Evolutionary conservation across 2,888 invertebrate species (phyloP).

Genomic region (Heteropelma amictum): DNA sequence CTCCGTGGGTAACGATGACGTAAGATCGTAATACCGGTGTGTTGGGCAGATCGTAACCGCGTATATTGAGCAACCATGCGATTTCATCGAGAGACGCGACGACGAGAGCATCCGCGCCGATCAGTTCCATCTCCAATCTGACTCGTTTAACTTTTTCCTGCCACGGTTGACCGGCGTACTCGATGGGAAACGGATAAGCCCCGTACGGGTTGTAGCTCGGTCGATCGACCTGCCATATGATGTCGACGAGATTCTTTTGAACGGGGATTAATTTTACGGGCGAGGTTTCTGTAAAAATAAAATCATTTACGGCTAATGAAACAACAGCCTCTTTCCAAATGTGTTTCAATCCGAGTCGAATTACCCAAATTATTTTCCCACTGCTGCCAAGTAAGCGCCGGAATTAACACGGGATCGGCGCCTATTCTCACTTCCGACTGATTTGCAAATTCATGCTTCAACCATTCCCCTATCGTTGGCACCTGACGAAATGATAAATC

Average conservation of each 20-base stretch:
- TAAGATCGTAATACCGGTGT: conserved; percentile 90
- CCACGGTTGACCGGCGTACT: conserved; percentile 84
- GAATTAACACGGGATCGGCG: conserved; percentile 86
- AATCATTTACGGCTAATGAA: neutral
- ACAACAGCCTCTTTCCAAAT: neutral
- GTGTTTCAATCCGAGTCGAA: conserved; percentile 71
- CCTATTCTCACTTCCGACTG: conserved; percentile 82
- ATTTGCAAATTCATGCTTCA: conserved; percentile 77
- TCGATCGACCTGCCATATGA: conserved; percentile 85
- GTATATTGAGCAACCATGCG: conserved; percentile 92
- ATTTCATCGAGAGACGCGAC: conserved; percentile 92
- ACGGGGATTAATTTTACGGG: conserved; percentile 81
- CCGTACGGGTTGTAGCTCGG: conserved; percentile 81
- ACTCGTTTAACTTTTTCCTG: conserved; percentile 86
- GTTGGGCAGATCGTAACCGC: conserved; percentile 90
- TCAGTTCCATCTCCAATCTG: conserved; percentile 81
- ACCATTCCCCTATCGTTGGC: conserved; percentile 84
- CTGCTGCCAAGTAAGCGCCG: conserved; percentile 84
- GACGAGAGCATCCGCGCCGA: conserved; percentile 87
- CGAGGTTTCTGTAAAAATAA: conserved; percentile 70
- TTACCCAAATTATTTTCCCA: conserved; percentile 80
- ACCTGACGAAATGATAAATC: conserved; percentile 57
- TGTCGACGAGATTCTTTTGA: conserved; percentile 86
- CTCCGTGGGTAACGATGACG: conserved; percentile 83
- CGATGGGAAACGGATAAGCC: conserved; percentile 81